Conservation (phyloP, 2,888 invertebrate genomes). For the Theristus sp. region DNA sequence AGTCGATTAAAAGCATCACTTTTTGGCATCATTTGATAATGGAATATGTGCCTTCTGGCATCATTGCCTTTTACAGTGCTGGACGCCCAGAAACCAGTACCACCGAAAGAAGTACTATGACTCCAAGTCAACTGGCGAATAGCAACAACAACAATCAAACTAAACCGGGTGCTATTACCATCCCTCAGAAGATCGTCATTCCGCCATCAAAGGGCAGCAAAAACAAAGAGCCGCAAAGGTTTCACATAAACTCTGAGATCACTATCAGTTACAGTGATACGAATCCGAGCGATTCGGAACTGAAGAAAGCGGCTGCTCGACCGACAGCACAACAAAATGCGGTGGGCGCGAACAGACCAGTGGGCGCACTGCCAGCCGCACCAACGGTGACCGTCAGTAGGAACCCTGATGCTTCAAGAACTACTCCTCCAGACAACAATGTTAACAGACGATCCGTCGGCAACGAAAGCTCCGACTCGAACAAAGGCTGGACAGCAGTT, state of each 20-base stretch:
- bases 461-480: neutral
- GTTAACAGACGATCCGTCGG: neutral
- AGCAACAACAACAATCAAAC: neutral
- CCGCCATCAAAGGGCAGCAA: conserved; percentile 12
- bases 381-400: neutral
- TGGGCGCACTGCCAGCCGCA: neutral
- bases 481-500: neutral
- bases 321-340: neutral
- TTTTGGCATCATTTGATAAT: too few species aligned
- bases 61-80: neutral
- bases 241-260: conserved; percentile 27
- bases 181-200: conserved; percentile 26
- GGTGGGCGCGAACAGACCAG: neutral
- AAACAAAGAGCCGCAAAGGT: conserved; percentile 5
- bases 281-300: neutral
- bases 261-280: conserved; percentile 19
- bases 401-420: neutral
- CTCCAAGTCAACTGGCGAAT: too few species aligned
- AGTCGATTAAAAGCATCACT: too few species aligned
- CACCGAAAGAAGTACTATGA: neutral
- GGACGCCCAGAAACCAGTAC: neutral
- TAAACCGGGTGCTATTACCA: conserved; percentile 13
- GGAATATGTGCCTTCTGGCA: neutral
- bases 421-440: neutral
- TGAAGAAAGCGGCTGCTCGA: neutral